Conservation (phyloP, 1,140 invertebrate genomes). For the Andricus grossulariae region DNA sequence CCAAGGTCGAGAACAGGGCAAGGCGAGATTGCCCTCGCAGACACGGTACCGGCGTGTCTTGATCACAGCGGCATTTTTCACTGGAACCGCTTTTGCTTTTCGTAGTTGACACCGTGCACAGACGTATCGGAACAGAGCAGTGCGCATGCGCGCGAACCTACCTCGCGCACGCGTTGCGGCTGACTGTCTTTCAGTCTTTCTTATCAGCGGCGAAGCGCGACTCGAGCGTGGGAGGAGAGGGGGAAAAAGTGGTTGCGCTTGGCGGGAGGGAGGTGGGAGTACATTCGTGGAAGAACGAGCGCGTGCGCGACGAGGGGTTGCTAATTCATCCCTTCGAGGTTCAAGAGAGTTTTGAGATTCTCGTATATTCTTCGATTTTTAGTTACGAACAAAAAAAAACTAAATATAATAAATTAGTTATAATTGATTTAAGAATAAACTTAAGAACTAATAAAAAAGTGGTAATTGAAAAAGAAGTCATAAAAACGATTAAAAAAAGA, state of each 20-base stretch:
- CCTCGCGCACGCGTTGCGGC: slow-evolving; percentile 57
- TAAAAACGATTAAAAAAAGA: too few species aligned
- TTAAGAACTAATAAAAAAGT: too few species aligned
- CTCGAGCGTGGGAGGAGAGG: slow-evolving; percentile 28
- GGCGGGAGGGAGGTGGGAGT: slow-evolving; percentile 17
- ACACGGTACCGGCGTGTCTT: slow-evolving; percentile 35
- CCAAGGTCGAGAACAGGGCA: background rate
- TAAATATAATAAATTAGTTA: too few species aligned
- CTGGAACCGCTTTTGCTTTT: slow-evolving; percentile 20
- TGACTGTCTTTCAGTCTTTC: slow-evolving; percentile 46
- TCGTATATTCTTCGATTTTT: too few species aligned
- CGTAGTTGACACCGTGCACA: slow-evolving; percentile 39
- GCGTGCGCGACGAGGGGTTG: background rate
- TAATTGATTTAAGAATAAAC: too few species aligned
- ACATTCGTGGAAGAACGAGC: background rate
- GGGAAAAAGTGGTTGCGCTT: background rate
- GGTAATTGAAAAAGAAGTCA: too few species aligned
- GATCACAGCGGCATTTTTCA: slow-evolving; percentile 60
- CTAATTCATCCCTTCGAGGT: too few species aligned
- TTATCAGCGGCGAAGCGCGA: slow-evolving; percentile 59
- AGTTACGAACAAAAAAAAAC: too few species aligned
- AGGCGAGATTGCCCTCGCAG: background rate
- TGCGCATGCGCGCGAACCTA: slow-evolving; percentile 57
- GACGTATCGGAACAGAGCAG: slow-evolving; percentile 49
- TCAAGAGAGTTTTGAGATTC: too few species aligned